phyloP scores from a whole-genome alignment of 2,797 vertebrate genomes.

The Heterohyrax brucei region DNA sequence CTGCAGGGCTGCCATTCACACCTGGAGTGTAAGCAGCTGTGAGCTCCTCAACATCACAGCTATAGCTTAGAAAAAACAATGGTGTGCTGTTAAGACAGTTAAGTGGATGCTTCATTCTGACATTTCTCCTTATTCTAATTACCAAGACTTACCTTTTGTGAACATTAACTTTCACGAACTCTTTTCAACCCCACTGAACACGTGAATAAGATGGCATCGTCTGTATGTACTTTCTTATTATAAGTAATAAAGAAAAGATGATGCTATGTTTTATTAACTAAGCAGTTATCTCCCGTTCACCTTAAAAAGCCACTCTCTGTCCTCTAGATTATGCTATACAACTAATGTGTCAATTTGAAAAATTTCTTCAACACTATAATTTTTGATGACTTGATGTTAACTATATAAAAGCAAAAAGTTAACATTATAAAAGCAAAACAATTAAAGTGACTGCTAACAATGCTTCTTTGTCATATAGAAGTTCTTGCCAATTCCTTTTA shows the following conservation, averaged over 20 bases:
- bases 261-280: constrained; percentile 49
- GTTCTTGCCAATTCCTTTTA: neutral
- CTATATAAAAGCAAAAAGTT: neutral
- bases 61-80: neutral
- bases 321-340: neutral
- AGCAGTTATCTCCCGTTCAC: constrained; percentile 21
- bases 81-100: neutral
- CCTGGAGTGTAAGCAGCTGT: neutral
- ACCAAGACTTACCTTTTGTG: constrained; percentile 1
- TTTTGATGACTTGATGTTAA: constrained; percentile 44
- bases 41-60: neutral
- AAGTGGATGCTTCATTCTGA: neutral
- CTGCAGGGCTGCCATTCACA: neutral
- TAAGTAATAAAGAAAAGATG: constrained; percentile 59
- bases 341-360: constrained; percentile 21
- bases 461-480: neutral
- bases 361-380: neutral
- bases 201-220: neutral
- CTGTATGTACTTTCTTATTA: constrained; percentile 51
- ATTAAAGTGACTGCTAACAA: neutral
- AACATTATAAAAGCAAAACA: neutral
- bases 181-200: constrained; percentile 48
- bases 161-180: constrained; percentile 60
- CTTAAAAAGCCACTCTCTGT: neutral
- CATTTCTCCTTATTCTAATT: constrained; percentile 31